Evolutionary conservation across 2,888 invertebrate species (phyloP).

Genomic region (Lasius platythorax): DNA sequence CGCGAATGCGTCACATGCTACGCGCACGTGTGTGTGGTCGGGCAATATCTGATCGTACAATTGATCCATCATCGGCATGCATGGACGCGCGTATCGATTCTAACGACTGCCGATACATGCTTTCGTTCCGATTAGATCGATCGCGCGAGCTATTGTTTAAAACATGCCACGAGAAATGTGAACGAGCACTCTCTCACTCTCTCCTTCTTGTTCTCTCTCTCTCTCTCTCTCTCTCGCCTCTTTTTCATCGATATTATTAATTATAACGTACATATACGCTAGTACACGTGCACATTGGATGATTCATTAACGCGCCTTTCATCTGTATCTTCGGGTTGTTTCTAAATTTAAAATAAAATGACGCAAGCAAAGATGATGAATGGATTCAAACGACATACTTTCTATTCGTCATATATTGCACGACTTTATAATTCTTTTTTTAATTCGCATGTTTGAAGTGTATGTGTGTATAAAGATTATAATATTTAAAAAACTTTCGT

Average conservation of each 20-base stretch:
- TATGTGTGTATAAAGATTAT: neutral
- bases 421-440: neutral
- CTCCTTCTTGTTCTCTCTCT: neutral
- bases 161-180: slow-evolving; percentile 18
- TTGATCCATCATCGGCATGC: slow-evolving; percentile 42
- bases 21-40: neutral
- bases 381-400: slow-evolving; percentile 31
- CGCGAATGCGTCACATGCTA: slow-evolving; percentile 44
- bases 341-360: slow-evolving; percentile 47
- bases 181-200: slow-evolving; percentile 2
- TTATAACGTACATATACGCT: slow-evolving; percentile 7
- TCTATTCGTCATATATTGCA: slow-evolving; percentile 20
- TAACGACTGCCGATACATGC: slow-evolving; percentile 27
- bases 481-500: neutral
- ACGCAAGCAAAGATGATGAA: slow-evolving; percentile 21
- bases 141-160: slow-evolving; percentile 35
- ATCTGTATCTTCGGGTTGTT: slow-evolving; percentile 24
- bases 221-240: neutral
- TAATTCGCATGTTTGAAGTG: neutral
- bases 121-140: slow-evolving; percentile 50
- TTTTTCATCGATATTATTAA: slow-evolving; percentile 24
- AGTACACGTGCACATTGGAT: slow-evolving; percentile 13
- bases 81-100: slow-evolving; percentile 30
- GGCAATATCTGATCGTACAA: neutral
- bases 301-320: slow-evolving; percentile 46